A percentile compares a stretch with the other conserved stretches of the same genome.
Evolutionary conservation across 2,888 invertebrate species (phyloP).

Genomic region (Rapana venosa): DNA sequence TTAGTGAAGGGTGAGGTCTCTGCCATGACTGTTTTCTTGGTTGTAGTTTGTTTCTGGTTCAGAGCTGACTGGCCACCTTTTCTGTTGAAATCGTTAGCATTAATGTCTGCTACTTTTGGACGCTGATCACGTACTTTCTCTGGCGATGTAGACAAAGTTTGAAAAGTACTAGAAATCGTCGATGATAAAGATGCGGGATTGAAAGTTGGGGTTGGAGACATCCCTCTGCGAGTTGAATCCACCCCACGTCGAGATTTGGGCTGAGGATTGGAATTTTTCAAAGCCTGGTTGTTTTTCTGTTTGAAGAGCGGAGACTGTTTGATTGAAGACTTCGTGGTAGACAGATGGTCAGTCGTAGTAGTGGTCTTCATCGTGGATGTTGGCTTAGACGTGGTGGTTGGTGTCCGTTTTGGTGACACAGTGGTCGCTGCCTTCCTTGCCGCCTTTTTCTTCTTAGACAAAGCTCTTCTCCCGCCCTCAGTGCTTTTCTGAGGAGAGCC

Average conservation of each 20-base stretch:
- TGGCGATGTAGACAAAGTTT: neutral
- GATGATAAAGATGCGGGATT: neutral
- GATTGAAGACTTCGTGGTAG: neutral
- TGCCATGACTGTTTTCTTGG: neutral
- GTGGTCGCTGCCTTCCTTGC: neutral
- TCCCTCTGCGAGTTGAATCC: neutral
- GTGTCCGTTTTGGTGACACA: neutral
- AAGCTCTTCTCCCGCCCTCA: neutral
- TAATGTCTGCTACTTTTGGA: neutral
- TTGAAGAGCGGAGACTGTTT: neutral
- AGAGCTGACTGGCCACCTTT: neutral
- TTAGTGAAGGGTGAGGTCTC: neutral
- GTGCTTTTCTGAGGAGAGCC: neutral
- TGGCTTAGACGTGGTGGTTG: neutral
- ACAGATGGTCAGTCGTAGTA: neutral
- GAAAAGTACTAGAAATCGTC: neutral
- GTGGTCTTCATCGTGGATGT: neutral
- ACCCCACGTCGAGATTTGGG: neutral
- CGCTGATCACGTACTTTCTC: neutral
- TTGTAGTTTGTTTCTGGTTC: neutral
- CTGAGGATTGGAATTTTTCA: neutral
- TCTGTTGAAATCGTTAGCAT: neutral
- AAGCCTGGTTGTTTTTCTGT: neutral
- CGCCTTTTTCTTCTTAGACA: neutral
- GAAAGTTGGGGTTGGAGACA: neutral